Base-by-base conservation (phyloP, 2,797 vertebrate genomes). In the Ataeniobius toweri region DNA sequence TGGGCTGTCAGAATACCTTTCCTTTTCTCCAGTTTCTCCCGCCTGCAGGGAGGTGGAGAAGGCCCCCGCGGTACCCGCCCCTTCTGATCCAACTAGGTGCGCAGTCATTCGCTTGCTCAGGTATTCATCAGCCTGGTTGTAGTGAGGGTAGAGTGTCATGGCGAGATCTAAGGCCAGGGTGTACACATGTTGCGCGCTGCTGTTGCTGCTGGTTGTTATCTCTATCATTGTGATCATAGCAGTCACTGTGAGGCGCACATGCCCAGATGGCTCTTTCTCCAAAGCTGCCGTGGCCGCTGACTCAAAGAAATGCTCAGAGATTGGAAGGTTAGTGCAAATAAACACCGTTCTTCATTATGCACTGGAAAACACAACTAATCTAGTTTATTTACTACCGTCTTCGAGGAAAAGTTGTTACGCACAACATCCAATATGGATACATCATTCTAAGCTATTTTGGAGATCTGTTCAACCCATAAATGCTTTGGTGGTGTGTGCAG, bases 211-310 rank as follows among this genome's bases (percentile, higher is more conserved):
- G 18, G 63, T 76, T 24, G 6, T 86, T 39, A 28, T 89, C 0
- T 72, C 69, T 0, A 1, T 85, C 0, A 74, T 92, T 36, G 83
- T 92, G 58, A 86, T 78, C 20, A 7, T 90, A 6, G n/a, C 36
- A 58, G 59, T 89, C 0, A 5, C 77, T 6, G 31, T 28, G n/a
- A 80, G 75, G 51, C 81, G 9, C 55, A 73, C 48, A 14, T 94
- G 93, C 81, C 74, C 89, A 0, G 16, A 75, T 0, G 90, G 28
- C 5, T 68, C 72, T 12, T 96, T 90, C 76, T 59, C 51, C 1
- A 79, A 24, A 0, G 95, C 84, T 12, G 95, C 94, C 0, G 95
- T 96, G 56, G 93, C 95, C 7, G 94, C 95, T 65, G 95, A 96
- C 79, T 92, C 95, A 0, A 75, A 46, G 63, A 93, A 3, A 16